A percentile compares a stretch with the other conserved stretches of the same genome.
Evolutionary conservation across 2,797 vertebrate genomes (phyloP).

Genomic region (Crypturellus tataupa): DNA sequence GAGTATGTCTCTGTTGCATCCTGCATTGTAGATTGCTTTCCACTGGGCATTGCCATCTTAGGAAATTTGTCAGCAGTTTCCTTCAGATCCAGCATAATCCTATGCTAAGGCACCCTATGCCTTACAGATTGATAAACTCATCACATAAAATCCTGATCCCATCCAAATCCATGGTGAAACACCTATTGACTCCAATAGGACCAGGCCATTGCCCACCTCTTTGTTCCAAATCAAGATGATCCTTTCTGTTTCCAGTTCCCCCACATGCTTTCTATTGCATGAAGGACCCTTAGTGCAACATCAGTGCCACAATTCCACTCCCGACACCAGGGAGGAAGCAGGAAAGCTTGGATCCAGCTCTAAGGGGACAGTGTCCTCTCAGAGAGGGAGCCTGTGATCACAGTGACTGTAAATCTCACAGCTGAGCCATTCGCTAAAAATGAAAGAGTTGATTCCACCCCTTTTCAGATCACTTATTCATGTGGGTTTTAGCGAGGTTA

Average conservation of each 20-base stretch:
- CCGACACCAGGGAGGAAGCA: neutral
- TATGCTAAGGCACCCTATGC: neutral
- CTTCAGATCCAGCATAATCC: neutral
- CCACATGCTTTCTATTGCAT: neutral
- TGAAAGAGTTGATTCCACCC: neutral
- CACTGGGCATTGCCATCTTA: neutral
- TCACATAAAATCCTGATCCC: neutral
- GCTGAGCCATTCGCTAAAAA: neutral
- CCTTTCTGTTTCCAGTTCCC: neutral
- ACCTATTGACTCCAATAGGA: neutral
- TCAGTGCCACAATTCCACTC: neutral
- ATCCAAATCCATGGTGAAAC: neutral
- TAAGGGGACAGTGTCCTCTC: neutral
- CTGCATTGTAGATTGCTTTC: neutral
- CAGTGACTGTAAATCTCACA: neutral
- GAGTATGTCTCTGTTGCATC: neutral
- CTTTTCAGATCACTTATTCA: neutral
- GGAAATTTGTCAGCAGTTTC: neutral
- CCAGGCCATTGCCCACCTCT: neutral
- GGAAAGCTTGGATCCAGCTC: neutral
- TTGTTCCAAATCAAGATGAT: neutral
- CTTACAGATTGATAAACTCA: neutral
- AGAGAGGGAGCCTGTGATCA: slow-evolving; percentile 7
- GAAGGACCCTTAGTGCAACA: neutral
- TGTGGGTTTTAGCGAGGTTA: neutral